Conservation (phyloP, 2,888 invertebrate genomes). For the Noctua fimbriata region DNA sequence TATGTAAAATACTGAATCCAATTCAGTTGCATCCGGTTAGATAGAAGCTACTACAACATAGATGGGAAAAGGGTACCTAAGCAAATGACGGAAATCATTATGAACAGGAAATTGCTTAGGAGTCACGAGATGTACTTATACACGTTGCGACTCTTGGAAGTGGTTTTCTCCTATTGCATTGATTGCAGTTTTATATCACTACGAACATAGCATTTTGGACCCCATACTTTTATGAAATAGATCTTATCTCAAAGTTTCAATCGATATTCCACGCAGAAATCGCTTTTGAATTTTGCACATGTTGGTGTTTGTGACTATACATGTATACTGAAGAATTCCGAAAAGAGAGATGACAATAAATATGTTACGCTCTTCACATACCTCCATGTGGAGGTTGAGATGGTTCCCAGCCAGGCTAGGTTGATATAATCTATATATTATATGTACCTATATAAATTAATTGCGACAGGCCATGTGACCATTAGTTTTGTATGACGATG, state of each 20-base stretch:
- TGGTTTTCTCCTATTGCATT: background rate
- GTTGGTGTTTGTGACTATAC: background rate
- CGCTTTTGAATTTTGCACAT: background rate
- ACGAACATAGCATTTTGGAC: background rate
- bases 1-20: background rate
- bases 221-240: background rate
- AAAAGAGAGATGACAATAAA: background rate
- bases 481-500: background rate
- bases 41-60: background rate
- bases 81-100: background rate
- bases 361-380: background rate
- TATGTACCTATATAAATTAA: background rate
- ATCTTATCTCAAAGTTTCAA: background rate
- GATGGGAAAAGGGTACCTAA: background rate
- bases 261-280: background rate
- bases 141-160: no score
- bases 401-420: background rate
- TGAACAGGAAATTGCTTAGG: background rate
- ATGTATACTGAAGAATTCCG: background rate
- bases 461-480: background rate
- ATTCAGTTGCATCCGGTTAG: background rate
- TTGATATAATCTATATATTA: background rate
- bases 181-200: background rate
- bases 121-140: no score
- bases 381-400: background rate